phyloP scores from a whole-genome alignment of 2,888 invertebrate species.

The Macrophya alboannulata region DNA sequence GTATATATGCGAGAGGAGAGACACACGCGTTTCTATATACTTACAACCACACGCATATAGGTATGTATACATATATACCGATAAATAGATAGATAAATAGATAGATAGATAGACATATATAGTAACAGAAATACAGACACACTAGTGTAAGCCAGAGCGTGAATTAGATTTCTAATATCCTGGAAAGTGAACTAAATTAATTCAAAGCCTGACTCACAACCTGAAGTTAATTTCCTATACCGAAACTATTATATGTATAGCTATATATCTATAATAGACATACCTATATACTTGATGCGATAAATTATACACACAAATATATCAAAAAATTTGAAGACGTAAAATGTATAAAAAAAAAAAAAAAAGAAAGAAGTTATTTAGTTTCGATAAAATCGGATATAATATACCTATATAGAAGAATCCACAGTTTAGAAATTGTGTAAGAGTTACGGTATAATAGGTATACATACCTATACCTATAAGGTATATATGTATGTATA shows the following conservation, averaged over 20 bases:
- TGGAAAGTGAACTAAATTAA: constrained; percentile 51
- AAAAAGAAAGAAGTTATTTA: neutral
- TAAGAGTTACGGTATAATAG: neutral
- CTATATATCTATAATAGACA: neutral
- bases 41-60: too few species aligned
- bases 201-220: constrained; percentile 33
- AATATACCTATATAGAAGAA: too few species aligned
- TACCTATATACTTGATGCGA: too few species aligned
- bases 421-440: neutral
- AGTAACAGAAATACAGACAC: neutral
- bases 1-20: neutral
- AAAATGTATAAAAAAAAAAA: too few species aligned
- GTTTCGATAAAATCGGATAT: constrained; percentile 25
- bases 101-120: neutral
- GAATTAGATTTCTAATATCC: constrained; percentile 54
- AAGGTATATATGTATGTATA: too few species aligned
- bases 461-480: neutral
- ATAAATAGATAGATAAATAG: neutral
- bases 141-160: constrained; percentile 11
- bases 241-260: neutral
- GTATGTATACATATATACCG: too few species aligned
- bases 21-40: neutral
- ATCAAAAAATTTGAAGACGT: neutral
- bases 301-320: too few species aligned
- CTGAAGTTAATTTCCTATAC: constrained; percentile 52